Conservation (phyloP, 2,113 vertebrate species). For the Sorex araneus region DNA sequence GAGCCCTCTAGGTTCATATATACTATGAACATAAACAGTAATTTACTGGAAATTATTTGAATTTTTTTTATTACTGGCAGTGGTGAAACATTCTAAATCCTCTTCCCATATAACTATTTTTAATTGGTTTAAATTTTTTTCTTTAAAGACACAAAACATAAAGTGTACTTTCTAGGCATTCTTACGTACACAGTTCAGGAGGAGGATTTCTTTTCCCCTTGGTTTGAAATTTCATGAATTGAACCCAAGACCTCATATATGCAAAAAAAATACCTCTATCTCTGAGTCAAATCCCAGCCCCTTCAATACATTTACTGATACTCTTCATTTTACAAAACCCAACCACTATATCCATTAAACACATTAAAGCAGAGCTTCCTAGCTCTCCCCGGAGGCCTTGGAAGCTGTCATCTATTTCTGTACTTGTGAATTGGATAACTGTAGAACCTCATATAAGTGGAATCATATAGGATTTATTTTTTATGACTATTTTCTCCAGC, state of each 20-base stretch:
- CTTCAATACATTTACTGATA: neutral
- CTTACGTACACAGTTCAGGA: neutral
- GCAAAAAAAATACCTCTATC: too few relatives aligned
- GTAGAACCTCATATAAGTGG: neutral
- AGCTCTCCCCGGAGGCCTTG: neutral
- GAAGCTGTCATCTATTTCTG: neutral
- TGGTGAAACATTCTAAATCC: neutral
- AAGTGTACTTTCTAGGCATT: neutral
- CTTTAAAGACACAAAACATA: neutral
- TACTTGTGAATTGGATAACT: neutral
- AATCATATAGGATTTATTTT: neutral
- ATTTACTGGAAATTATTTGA: slow-evolving; percentile 16
- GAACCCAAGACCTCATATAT: too few relatives aligned
- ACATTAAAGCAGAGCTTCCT: too few relatives aligned
- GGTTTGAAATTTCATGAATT: too few relatives aligned
- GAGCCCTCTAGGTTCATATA: too few relatives aligned
- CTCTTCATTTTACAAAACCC: slow-evolving; percentile 10
- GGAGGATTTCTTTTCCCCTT: too few relatives aligned
- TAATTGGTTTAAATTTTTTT: neutral
- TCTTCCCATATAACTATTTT: slow-evolving; percentile 22
- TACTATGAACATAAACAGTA: neutral
- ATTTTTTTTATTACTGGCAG: neutral
- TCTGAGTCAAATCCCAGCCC: neutral
- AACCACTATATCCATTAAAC: neutral
- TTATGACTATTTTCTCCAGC: neutral